Evolutionary conservation across 2,888 invertebrate species (phyloP), one percentile per base, ranked within the genome.

Genomic region (Rhagium mordax): DNA sequence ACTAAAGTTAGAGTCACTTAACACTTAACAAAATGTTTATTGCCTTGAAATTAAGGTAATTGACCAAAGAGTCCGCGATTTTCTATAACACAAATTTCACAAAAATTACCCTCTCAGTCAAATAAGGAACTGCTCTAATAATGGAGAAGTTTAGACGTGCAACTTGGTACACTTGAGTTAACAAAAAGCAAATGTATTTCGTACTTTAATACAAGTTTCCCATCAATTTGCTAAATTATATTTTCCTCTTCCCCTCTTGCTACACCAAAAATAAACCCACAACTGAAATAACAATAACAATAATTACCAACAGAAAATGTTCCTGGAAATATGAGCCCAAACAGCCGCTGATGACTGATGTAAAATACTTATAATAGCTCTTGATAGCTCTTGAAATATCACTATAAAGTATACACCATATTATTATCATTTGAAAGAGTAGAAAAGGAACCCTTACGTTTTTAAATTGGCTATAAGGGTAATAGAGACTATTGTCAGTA

Each of bases 391-490:
- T 53, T 53, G 29, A 53, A 53, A 65, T 65, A 41, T 53, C 48
- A 41, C 49, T 29, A 49, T 24, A n/a, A n/a, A n/a, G n/a, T 48
- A 7, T 62, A 18, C 7, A n/a, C 41, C 13, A 13, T 41, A 61
- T 61, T 27, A 64, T 64, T 53, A 53, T 16, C 21, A 65, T 65
- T 41, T 65, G 20, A 53, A 65, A 68, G 68, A 59, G 59, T 68
- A 47, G 18, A 59, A 33, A 20, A 10, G 27, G 48, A 24, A 68
- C 59, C 68, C 49, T 67, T 59, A 27, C 68, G 18, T 24, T 68
- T 68, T 68, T 59, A 68, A 68, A 68, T 68, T 68, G 59, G 62
- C 41, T 24, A 64, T 65, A 55, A 65, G 70, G 70, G 70, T 70
- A 70, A 70, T 70, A 64, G 53, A 55, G n/a, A 53, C 64, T 55